These are phyloP conservation scores for Netelia inedita DNA, from an alignment of 2,888 invertebrate genomes.

Conservation along the genomic window DNA sequence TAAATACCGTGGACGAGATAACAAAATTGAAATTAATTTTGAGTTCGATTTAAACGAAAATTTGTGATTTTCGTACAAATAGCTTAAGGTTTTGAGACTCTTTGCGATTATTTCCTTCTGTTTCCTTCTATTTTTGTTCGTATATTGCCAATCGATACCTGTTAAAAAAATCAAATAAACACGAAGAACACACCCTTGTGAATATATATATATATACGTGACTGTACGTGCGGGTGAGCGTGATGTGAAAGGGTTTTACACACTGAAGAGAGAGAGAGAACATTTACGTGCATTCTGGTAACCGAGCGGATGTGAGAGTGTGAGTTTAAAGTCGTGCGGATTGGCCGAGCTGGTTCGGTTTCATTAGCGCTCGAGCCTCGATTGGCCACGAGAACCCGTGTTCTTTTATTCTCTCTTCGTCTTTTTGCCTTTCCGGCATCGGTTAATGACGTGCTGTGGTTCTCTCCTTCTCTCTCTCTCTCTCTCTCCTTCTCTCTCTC, in stretches of 20 bases:
- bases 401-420: constrained; percentile 58
- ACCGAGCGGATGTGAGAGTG: constrained; percentile 25
- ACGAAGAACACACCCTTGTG: constrained; percentile 12
- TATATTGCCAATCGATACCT: constrained; percentile 13
- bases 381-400: constrained; percentile 74
- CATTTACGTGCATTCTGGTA: constrained; percentile 42
- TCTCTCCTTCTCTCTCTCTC: constrained; percentile 38
- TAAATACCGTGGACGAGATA: background rate
- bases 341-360: constrained; percentile 81
- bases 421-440: constrained; percentile 78
- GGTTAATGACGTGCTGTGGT: constrained; percentile 80
- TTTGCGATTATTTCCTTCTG: background rate
- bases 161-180: background rate
- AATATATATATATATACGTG: background rate
- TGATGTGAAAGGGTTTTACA: constrained; percentile 59
- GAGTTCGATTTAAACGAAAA: too few species aligned
- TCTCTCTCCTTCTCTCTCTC: background rate
- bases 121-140: background rate
- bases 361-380: constrained; percentile 80
- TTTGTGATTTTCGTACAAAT: too few species aligned
- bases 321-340: constrained; percentile 66
- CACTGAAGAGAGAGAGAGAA: constrained; percentile 18
- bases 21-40: background rate
- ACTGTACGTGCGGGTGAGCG: constrained; percentile 20
- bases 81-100: too few species aligned